Evolutionary conservation across 1,140 invertebrate species (phyloP).

Genomic region (Idris sp.): DNA sequence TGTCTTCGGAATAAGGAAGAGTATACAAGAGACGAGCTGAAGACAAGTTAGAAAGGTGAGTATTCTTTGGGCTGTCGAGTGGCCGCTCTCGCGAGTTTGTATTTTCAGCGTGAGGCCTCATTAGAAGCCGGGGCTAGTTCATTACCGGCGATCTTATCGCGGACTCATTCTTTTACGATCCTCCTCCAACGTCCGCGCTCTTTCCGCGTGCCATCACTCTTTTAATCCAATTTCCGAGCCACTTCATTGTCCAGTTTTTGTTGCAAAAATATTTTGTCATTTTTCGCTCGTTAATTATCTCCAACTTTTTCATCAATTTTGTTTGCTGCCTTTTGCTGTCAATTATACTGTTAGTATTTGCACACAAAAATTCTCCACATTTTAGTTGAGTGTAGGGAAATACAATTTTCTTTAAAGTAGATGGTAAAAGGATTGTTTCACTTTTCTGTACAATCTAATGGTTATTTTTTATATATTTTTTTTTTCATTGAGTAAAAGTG

Average conservation of each 20-base stretch:
- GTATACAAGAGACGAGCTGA: conserved; percentile 6
- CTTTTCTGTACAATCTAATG: no score
- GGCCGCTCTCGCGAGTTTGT: conserved; percentile 45
- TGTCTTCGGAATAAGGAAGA: no score
- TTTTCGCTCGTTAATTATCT: conserved; percentile 29
- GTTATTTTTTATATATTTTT: no score
- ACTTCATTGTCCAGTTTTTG: conserved; percentile 43
- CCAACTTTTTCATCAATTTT: conserved; percentile 7
- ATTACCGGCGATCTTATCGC: conserved; percentile 65
- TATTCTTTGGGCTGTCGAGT: conserved; percentile 37
- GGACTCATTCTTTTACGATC: conserved; percentile 58
- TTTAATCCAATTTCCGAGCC: conserved; percentile 24
- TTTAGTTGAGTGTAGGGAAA: no score
- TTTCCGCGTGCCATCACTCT: conserved; percentile 34
- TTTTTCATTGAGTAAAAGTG: background rate
- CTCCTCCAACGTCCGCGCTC: conserved; percentile 45
- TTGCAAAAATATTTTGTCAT: conserved; percentile 6
- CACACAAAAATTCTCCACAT: no score
- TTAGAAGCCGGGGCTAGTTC: conserved; percentile 56
- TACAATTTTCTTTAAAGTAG: no score
- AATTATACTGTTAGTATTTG: no score
- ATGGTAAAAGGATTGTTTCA: no score
- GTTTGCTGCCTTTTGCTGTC: no score
- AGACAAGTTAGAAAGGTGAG: conserved; percentile 36
- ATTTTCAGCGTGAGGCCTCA: conserved; percentile 56